phyloP scores from a whole-genome alignment of 2,113 vertebrate species.

The Pomatorhinus ruficollis region DNA sequence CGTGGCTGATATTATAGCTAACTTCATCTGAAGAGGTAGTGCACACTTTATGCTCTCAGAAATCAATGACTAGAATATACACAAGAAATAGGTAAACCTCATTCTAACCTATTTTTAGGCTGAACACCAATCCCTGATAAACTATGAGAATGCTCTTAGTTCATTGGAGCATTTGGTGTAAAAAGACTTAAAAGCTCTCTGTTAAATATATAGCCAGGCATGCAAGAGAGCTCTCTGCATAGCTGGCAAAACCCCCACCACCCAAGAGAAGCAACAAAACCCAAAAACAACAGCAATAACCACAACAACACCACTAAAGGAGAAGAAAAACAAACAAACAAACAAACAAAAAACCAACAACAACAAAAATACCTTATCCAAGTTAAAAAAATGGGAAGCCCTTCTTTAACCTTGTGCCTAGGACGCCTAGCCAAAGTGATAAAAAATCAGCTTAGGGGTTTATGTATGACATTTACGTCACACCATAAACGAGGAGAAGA shows the following conservation, averaged over 20 bases:
- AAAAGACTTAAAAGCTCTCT: not conserved
- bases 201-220: not conserved
- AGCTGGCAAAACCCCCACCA: not conserved
- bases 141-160: not conserved
- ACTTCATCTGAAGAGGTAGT: not conserved
- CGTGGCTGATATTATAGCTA: not conserved
- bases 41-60: not conserved
- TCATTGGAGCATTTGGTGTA: not conserved
- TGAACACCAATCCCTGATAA: not conserved
- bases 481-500: not conserved
- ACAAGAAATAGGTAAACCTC: not conserved
- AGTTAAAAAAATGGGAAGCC: not conserved
- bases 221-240: not conserved
- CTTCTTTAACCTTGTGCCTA: not conserved
- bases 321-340: too few relatives aligned
- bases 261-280: not conserved
- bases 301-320: not conserved
- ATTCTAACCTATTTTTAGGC: not conserved
- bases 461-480: not conserved
- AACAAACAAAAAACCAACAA: too few relatives aligned
- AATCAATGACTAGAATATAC: not conserved
- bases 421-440: not conserved
- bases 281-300: not conserved
- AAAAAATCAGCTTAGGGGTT: not conserved
- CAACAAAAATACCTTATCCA: too few relatives aligned